Evolutionary conservation across 2,888 invertebrate species (phyloP), one percentile per base, ranked within the genome.

Genomic region (Rotaria macrura): DNA sequence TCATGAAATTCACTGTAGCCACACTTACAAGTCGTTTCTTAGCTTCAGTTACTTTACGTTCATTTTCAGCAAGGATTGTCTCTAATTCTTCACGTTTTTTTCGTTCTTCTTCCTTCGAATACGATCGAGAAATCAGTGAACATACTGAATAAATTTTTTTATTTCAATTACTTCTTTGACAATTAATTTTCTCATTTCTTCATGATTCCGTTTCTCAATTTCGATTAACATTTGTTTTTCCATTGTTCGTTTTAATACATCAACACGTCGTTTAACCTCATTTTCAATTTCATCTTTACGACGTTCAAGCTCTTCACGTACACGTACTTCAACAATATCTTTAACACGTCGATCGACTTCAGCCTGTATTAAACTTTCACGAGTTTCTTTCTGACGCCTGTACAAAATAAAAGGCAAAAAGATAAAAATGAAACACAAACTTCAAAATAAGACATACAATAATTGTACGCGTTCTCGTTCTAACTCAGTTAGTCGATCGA

Each of bases 101-200:
- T 92, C 94, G 94, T 93, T 97, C 97, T 93, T 96, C 96, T 93
- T 96, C 97, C 97, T 97, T 95, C 87, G 17, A 91, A 91, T 12
- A 89, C 89, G 4, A n/a, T 5, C 6, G n/a, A 10, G 43, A 79
- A 0, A 25, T 25, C 34, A 20, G 88, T 87, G 7, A 52, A 52
- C 6, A 52, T 23, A 23, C 52, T n/a, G n/a, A n/a, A n/a, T n/a
- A n/a, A n/a, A n/a, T n/a, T n/a, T n/a, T n/a, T n/a, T n/a, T n/a
- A n/a, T n/a, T n/a, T n/a, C n/a, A n/a, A n/a, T n/a, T n/a, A 97
- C 97, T 96, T 97, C 96, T 93, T 96, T 93, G 90, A 94, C 94
- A 89, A 94, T 93, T 92, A 96, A 96, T 93, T 95, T 95, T 92
- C 95, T 94, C 89, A 95, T 93, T 91, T 96, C 95, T 89, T 94